A percentile compares a stretch with the other conserved stretches of the same genome.
These are phyloP conservation scores for Asbolus verrucosus DNA, from an alignment of 1,140 invertebrate species.

Conservation along the genomic window DNA sequence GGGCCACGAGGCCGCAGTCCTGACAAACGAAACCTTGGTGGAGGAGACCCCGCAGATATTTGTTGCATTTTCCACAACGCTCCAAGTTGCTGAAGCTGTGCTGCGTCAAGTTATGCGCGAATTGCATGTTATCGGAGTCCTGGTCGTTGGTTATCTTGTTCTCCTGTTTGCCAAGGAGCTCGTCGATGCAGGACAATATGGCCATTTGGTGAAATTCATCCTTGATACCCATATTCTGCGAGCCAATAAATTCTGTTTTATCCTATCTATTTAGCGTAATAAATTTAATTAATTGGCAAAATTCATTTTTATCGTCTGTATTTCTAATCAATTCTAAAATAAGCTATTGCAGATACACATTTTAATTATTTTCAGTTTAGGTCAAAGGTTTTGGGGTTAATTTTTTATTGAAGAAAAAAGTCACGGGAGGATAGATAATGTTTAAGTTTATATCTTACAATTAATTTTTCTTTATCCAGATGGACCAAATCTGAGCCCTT, in stretches of 20 bases:
- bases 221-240: slow-evolving; percentile 81
- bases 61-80: slow-evolving; percentile 82
- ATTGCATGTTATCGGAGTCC: slow-evolving; percentile 53
- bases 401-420: no score
- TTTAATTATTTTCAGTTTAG: background rate
- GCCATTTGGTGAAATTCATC: slow-evolving; percentile 82
- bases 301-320: slow-evolving; percentile 9
- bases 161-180: slow-evolving; percentile 68
- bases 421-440: no score
- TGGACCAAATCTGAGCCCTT: slow-evolving; percentile 76
- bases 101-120: slow-evolving; percentile 71
- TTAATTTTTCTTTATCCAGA: slow-evolving; percentile 77
- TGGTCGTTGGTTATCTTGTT: slow-evolving; percentile 29
- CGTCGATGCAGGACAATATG: slow-evolving; percentile 78
- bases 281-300: slow-evolving; percentile 7
- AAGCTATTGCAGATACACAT: background rate
- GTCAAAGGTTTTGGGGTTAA: slow-evolving; percentile 28
- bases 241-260: slow-evolving; percentile 54
- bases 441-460: slow-evolving; percentile 67
- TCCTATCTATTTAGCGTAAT: background rate
- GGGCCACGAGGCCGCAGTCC: slow-evolving; percentile 81
- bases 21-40: slow-evolving; percentile 82
- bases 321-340: slow-evolving; percentile 3
- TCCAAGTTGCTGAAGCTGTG: slow-evolving; percentile 78
- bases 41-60: slow-evolving; percentile 78